Evolutionary conservation across 2,888 invertebrate species (phyloP).

Genomic region (Acleris literana): DNA sequence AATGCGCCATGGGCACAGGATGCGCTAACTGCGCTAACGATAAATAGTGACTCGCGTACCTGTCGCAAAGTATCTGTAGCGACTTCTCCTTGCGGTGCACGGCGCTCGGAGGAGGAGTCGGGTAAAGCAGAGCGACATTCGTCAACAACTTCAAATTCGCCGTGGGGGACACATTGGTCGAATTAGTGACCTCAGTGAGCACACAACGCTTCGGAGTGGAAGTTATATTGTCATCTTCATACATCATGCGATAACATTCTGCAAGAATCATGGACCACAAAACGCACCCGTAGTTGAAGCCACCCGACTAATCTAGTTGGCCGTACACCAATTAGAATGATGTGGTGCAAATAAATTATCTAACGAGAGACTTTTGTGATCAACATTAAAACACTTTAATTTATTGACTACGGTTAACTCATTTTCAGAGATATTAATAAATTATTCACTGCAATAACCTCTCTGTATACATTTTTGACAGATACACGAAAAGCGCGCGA

Average conservation of each 20-base stretch:
- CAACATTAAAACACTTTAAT: slow-evolving; percentile 15
- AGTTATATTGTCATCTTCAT: slow-evolving; percentile 80
- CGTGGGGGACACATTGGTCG: slow-evolving; percentile 84
- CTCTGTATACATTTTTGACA: slow-evolving; percentile 78
- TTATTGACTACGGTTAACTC: slow-evolving; percentile 23
- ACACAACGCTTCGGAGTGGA: slow-evolving; percentile 81
- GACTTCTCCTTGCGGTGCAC: slow-evolving; percentile 84
- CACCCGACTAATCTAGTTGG: slow-evolving; percentile 66
- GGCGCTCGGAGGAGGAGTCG: slow-evolving; percentile 78
- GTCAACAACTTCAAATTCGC: slow-evolving; percentile 87
- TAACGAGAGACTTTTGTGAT: slow-evolving; percentile 16
- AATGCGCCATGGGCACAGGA: no score
- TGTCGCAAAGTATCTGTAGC: slow-evolving; percentile 84
- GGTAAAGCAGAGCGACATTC: slow-evolving; percentile 84
- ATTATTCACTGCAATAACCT: slow-evolving; percentile 59
- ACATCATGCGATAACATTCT: slow-evolving; percentile 80
- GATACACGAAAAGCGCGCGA: slow-evolving; percentile 71
- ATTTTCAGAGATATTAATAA: slow-evolving; percentile 39
- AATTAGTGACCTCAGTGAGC: slow-evolving; percentile 82
- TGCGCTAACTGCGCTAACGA: no score
- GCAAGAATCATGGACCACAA: slow-evolving; percentile 65
- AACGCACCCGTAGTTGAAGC: slow-evolving; percentile 76
- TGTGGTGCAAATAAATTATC: slow-evolving; percentile 34
- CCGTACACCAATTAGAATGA: slow-evolving; percentile 47
- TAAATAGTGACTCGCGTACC: slow-evolving; percentile 59